phyloP scores from a whole-genome alignment of 2,797 vertebrate genomes.

The Perodicticus potto region DNA sequence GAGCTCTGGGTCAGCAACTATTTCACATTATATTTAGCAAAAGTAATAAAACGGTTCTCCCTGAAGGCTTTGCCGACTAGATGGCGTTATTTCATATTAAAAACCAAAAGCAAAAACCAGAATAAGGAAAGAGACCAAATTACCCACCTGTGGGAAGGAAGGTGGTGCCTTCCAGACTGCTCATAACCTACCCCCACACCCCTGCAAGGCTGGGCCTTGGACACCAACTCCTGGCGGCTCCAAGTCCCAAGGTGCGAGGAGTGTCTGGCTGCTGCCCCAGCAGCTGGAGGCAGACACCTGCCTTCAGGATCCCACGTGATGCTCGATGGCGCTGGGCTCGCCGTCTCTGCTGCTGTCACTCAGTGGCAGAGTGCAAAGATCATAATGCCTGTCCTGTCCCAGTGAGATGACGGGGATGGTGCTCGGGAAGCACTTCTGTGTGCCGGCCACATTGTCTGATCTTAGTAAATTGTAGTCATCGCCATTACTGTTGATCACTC shows the following conservation, averaged over 20 bases:
- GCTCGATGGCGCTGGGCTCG: neutral
- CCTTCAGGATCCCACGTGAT: neutral
- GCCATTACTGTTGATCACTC: neutral
- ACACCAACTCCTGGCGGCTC: neutral
- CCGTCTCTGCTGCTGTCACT: neutral
- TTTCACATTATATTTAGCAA: slow-evolving; percentile 76
- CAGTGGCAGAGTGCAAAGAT: neutral
- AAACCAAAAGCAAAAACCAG: slow-evolving; percentile 60
- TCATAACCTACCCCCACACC: neutral
- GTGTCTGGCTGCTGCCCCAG: neutral
- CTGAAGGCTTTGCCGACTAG: slow-evolving; percentile 60
- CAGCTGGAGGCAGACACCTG: neutral
- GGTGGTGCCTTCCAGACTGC: neutral
- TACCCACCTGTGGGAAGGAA: neutral
- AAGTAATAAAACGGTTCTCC: slow-evolving; percentile 68
- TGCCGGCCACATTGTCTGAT: neutral
- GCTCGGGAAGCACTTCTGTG: fast-evolving
- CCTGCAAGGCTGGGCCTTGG: too few relatives aligned
- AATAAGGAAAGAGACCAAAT: slow-evolving; percentile 42
- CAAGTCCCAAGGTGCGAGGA: neutral
- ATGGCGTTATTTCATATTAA: slow-evolving; percentile 72
- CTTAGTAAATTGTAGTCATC: neutral
- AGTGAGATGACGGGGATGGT: neutral
- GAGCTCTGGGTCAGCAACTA: slow-evolving; percentile 73
- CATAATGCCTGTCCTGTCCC: neutral